phyloP scores from a whole-genome alignment of 2,113 vertebrate genomes.

The Delphinapterus leucas region DNA sequence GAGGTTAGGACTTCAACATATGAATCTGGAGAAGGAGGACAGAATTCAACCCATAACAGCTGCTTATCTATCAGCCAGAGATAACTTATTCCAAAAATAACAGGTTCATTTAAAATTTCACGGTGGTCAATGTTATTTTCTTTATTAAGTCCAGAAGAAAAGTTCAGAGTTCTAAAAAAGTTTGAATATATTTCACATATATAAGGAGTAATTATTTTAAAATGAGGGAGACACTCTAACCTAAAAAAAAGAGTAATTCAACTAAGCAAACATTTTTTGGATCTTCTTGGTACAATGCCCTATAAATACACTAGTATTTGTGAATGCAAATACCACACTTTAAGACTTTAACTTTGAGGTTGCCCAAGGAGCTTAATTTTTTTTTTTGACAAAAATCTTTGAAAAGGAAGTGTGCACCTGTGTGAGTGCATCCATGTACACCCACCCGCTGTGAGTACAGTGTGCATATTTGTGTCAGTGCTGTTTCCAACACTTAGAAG shows the following conservation, averaged over 20 bases:
- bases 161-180: slow-evolving; percentile 1
- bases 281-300: background rate
- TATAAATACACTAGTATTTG: background rate
- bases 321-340: background rate
- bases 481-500: background rate
- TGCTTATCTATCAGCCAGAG: background rate
- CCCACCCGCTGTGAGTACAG: background rate
- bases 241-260: background rate
- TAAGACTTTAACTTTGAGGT: background rate
- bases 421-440: background rate
- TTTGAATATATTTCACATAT: slow-evolving; percentile 24
- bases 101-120: background rate
- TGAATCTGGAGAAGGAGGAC: background rate
- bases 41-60: background rate
- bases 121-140: background rate
- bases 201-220: background rate
- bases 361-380: background rate
- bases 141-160: slow-evolving; percentile 6
- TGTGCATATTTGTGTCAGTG: background rate
- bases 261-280: background rate
- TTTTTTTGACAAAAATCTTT: background rate
- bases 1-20: background rate
- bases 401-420: background rate
- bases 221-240: background rate
- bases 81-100: background rate